Evolutionary conservation across 2,797 vertebrate species (phyloP).

Genomic region (Remorina albescens): DNA sequence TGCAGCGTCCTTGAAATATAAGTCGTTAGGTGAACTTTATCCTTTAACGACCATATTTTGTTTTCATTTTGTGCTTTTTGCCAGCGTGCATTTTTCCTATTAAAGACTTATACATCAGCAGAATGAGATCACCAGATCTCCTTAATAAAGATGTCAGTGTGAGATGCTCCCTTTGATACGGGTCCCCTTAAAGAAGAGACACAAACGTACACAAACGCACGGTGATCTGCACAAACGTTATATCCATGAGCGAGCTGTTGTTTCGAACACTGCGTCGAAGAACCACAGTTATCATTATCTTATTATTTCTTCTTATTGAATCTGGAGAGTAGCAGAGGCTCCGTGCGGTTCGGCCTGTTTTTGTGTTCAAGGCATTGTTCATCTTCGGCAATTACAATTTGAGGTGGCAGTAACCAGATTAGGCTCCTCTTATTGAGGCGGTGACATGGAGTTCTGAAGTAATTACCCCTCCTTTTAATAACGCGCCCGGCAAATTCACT

Average conservation of each 20-base stretch:
- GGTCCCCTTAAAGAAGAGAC: slow-evolving; percentile 3
- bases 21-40: background rate
- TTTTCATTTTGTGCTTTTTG: background rate
- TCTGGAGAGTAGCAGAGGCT: slow-evolving; percentile 24
- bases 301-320: slow-evolving; percentile 35
- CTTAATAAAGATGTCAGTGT: background rate
- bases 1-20: background rate
- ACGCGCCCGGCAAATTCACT: slow-evolving; percentile 73
- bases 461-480: slow-evolving; percentile 87
- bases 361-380: slow-evolving; percentile 66
- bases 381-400: slow-evolving; percentile 79
- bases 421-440: slow-evolving; percentile 77
- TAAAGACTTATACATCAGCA: background rate
- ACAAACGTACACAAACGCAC: slow-evolving; percentile 3
- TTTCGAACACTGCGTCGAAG: slow-evolving; percentile 29
- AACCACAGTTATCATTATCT: slow-evolving; percentile 58
- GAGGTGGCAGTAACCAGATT: slow-evolving; percentile 82
- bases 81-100: background rate
- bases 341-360: slow-evolving; percentile 21
- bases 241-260: slow-evolving; percentile 3
- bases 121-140: slow-evolving; percentile 27
- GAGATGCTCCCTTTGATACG: background rate
- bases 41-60: background rate
- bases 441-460: slow-evolving; percentile 82
- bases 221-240: background rate